Conservation (phyloP, 1,140 invertebrate species). For the Tachypleus tridentatus region DNA sequence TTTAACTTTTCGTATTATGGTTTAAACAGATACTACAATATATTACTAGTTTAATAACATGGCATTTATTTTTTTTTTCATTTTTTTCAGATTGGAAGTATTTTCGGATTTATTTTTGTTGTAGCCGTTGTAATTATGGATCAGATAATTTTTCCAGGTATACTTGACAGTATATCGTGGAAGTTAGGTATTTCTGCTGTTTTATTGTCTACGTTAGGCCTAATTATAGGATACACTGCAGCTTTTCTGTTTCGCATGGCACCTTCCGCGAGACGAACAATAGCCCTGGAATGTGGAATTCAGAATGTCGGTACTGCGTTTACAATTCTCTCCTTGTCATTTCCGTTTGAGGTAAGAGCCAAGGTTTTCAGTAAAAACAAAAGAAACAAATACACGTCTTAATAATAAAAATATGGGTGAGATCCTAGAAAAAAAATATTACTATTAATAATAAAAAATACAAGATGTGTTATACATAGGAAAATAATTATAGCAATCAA, state of each 20-base stretch:
- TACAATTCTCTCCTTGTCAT: slow-evolving; percentile 27
- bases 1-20: too few relatives aligned
- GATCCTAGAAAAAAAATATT: too few relatives aligned
- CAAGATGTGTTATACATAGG: too few relatives aligned
- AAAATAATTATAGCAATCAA: too few relatives aligned
- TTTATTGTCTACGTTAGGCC: slow-evolving; percentile 31
- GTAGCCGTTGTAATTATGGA: slow-evolving; percentile 22
- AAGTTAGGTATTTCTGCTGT: slow-evolving; percentile 28
- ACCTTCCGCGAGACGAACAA: slow-evolving; percentile 28
- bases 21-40: too few relatives aligned
- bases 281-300: slow-evolving; percentile 37
- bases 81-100: slow-evolving; percentile 22
- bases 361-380: too few relatives aligned
- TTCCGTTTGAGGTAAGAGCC: slow-evolving; percentile 21
- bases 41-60: too few relatives aligned
- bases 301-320: slow-evolving; percentile 33
- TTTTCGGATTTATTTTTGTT: slow-evolving; percentile 22
- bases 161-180: slow-evolving; percentile 30
- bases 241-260: slow-evolving; percentile 29
- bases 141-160: slow-evolving; percentile 25
- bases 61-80: not conserved
- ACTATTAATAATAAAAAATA: too few relatives aligned
- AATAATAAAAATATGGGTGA: too few relatives aligned
- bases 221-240: slow-evolving; percentile 31
- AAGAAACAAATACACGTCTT: too few relatives aligned